Evolutionary conservation across 2,113 vertebrate species (phyloP), one percentile per base, ranked within the genome.

Genomic region (Brachyhypopomus occidentalis): DNA sequence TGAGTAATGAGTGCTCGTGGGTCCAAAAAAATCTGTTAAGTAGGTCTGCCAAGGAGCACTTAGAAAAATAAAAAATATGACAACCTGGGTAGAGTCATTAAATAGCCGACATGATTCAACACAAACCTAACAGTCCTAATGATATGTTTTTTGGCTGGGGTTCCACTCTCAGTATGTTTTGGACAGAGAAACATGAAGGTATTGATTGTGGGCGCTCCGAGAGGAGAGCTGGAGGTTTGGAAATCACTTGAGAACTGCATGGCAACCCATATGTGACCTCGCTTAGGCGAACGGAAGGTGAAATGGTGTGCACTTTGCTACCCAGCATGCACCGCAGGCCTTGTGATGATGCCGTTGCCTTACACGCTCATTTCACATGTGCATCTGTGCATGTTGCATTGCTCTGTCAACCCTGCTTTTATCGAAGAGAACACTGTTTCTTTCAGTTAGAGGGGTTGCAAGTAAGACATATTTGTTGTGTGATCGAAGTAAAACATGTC

Each of bases 61-160:
- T 80, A 79, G 71, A 71, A 75, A 78, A 86, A 81, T 78, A 78
- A 84, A 78, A 78, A 78, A 83, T 85, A 85, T 83, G 80, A 80
- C 66, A 81, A 86, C 63, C 76, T 81, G 71, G 45, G 52, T 67
- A 77, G 63, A 77, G 81, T 78, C 64, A 81, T 84, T 81, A 86
- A 75, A 72, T 30, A 59, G 36, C 27, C 30, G 4, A 22, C 25
- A 60, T 79, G 48, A 79, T 86, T 84, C 94, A 0, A 95, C 52
- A 95, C 88, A 94, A 95, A 2, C 93, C 94, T 84, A 94, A 94
- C 84, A 77, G 69, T 77, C 27, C 20, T 48, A 67, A 62, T 23
- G 76, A 67, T 67, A 38, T 78, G 16, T 25, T 67, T 67, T 59
- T 75, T 81, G 62, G 62, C 60, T 45, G 16, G 9, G 5, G 30